These are phyloP conservation scores for Ondatra zibethicus DNA, from an alignment of 2,113 vertebrate species.

Conservation along the genomic window DNA sequence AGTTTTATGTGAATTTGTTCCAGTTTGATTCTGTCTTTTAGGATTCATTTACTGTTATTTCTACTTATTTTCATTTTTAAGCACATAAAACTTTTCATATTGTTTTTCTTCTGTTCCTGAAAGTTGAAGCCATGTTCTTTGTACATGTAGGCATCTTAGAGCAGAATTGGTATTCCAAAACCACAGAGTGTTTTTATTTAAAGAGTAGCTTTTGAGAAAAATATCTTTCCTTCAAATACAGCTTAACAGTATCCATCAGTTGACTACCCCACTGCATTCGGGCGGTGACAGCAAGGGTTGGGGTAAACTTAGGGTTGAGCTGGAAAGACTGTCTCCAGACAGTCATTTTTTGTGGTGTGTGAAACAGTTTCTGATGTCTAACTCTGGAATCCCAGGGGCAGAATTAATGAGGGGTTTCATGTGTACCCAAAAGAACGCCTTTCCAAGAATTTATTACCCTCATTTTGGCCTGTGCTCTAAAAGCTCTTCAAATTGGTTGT, in stretches of 20 bases:
- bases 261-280: not conserved
- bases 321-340: not conserved
- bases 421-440: not conserved
- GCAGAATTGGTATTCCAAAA: not conserved
- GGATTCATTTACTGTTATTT: not conserved
- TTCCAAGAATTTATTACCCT: conserved; percentile 54
- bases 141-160: not conserved
- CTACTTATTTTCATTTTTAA: not conserved
- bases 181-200: not conserved
- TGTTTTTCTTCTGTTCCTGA: not conserved
- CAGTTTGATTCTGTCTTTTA: not conserved
- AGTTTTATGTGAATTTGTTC: not conserved
- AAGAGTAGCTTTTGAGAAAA: conserved; percentile 7
- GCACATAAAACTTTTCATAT: not conserved
- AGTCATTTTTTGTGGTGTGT: conserved; percentile 37
- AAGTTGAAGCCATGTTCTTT: not conserved
- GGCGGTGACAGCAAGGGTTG: not conserved
- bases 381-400: not conserved
- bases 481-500: conserved; percentile 19
- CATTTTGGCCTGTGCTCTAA: not conserved
- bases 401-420: conserved; percentile 58
- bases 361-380: not conserved
- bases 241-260: not conserved
- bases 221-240: not conserved
- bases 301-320: not conserved